phyloP scores from a whole-genome alignment of 2,113 vertebrate genomes.

The Vireo altiloquus region DNA sequence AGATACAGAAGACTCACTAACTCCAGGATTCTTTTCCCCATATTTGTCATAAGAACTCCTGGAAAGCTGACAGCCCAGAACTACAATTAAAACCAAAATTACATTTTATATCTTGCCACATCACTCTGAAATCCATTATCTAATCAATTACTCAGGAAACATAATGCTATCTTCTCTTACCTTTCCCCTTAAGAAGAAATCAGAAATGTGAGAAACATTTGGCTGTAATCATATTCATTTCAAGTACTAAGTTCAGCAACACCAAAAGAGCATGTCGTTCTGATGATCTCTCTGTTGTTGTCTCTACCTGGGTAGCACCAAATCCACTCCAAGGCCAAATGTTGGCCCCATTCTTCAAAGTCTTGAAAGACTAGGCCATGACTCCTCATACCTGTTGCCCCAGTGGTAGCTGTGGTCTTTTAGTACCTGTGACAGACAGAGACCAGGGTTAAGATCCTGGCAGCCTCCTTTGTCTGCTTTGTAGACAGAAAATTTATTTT shows the following conservation, averaged over 20 bases:
- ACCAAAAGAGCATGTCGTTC: background rate
- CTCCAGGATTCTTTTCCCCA: background rate
- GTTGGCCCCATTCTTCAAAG: background rate
- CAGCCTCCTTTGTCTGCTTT: background rate
- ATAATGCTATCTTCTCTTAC: background rate
- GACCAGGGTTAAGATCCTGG: background rate
- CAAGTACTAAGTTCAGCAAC: background rate
- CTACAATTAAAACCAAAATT: background rate
- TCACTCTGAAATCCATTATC: background rate
- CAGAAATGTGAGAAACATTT: background rate
- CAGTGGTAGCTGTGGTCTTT: background rate
- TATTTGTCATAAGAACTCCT: background rate
- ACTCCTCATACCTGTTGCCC: constrained; percentile 10
- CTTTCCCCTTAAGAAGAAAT: background rate
- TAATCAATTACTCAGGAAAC: background rate
- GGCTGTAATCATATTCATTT: background rate
- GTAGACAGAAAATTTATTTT: background rate
- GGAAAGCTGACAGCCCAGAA: background rate
- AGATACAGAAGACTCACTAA: background rate
- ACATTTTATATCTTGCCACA: background rate
- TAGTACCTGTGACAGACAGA: background rate
- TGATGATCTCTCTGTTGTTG: background rate
- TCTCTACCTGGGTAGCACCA: background rate
- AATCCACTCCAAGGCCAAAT: background rate
- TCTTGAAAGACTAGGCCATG: background rate